Conservation (phyloP, 2,888 invertebrate genomes). For the Thecocarcelia acutangulata region DNA sequence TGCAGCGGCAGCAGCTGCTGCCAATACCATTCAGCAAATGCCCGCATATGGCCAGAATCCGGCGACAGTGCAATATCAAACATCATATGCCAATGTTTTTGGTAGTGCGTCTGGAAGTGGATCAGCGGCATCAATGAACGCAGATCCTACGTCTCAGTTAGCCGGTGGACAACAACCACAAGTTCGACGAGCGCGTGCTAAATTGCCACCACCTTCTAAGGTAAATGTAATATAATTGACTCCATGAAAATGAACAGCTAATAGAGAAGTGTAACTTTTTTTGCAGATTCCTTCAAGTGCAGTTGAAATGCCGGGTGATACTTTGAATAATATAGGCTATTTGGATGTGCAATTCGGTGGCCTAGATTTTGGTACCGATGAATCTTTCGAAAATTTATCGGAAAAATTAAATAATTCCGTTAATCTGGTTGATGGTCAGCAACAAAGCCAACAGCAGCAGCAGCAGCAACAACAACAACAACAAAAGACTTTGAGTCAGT, state of each 20-base stretch:
- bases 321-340: conserved; percentile 87
- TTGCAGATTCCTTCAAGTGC: conserved; percentile 94
- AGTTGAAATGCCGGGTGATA: conserved; percentile 97
- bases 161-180: conserved; percentile 76
- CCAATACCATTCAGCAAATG: conserved; percentile 69
- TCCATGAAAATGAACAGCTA: not conserved
- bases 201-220: conserved; percentile 93
- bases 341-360: conserved; percentile 97
- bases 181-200: conserved; percentile 84
- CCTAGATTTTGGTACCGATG: conserved; percentile 86
- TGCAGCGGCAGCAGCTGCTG: conserved; percentile 64
- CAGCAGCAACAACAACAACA: conserved; percentile 70
- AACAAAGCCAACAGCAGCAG: conserved; percentile 72
- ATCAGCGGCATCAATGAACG: conserved; percentile 64
- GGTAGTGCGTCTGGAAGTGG: conserved; percentile 74
- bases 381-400: conserved; percentile 79
- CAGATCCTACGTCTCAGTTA: conserved; percentile 75
- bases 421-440: conserved; percentile 78
- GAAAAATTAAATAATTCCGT: conserved; percentile 80
- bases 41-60: conserved; percentile 73
- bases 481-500: conserved; percentile 68
- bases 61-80: conserved; percentile 77
- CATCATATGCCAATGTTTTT: conserved; percentile 80
- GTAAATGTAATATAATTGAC: conserved; percentile 82
- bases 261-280: conserved; percentile 10